These are phyloP conservation scores for Sebastes vulpes DNA, from an alignment of 2,797 vertebrate species.

Conservation along the genomic window DNA sequence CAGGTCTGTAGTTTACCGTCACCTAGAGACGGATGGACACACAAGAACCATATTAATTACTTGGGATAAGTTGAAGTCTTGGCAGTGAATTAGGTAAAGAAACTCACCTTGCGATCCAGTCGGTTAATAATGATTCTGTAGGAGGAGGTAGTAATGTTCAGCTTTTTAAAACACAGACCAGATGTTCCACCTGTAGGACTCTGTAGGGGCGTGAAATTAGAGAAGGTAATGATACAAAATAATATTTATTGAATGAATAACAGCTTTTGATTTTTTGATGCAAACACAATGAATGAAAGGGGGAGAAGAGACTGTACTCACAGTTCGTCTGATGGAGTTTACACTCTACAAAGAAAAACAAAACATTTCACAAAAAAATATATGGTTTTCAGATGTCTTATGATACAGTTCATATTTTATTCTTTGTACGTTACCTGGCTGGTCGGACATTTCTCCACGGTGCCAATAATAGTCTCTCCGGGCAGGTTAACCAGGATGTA, in stretches of 20 bases:
- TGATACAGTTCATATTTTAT: neutral
- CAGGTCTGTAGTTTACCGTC: slow-evolving; percentile 90
- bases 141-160: slow-evolving; percentile 92
- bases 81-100: neutral
- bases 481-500: slow-evolving; percentile 95
- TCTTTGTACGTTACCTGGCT: slow-evolving; percentile 88
- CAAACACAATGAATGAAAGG: neutral
- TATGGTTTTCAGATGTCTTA: neutral
- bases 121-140: slow-evolving; percentile 92
- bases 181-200: slow-evolving; percentile 91
- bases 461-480: slow-evolving; percentile 92
- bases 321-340: slow-evolving; percentile 93
- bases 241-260: neutral
- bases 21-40: slow-evolving; percentile 82
- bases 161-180: slow-evolving; percentile 96
- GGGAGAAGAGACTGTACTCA: slow-evolving; percentile 81
- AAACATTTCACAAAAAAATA: neutral
- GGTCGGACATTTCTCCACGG: slow-evolving; percentile 95
- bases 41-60: neutral
- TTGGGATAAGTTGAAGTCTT: neutral
- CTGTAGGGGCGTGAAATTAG: slow-evolving; percentile 70
- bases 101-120: slow-evolving; percentile 91
- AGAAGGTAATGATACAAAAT: neutral
- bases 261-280: neutral
- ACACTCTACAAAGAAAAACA: slow-evolving; percentile 89